These are phyloP conservation scores for Dicranocentrus wangi DNA, from an alignment of 2,888 invertebrate species.

Conservation along the genomic window DNA sequence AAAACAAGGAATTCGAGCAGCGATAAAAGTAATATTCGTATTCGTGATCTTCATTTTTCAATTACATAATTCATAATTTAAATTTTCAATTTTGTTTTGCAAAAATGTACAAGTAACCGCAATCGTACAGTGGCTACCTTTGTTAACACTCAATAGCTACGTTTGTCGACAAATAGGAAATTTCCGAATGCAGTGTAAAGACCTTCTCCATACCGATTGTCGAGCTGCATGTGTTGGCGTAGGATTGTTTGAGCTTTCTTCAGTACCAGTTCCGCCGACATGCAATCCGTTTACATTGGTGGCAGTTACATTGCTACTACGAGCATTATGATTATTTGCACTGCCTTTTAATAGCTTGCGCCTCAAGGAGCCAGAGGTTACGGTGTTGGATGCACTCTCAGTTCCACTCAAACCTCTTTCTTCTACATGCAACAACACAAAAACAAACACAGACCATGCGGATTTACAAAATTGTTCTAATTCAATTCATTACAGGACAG, in stretches of 20 bases:
- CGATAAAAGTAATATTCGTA: neutral
- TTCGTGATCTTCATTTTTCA: too few relatives aligned
- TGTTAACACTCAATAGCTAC: too few relatives aligned
- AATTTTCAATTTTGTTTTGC: too few relatives aligned
- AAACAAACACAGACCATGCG: constrained; percentile 23
- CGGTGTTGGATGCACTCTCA: constrained; percentile 49
- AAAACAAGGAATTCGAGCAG: neutral
- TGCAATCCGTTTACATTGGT: constrained; percentile 42
- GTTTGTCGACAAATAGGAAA: constrained; percentile 71
- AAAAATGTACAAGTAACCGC: too few relatives aligned
- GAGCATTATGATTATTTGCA: constrained; percentile 28
- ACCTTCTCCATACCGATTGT: constrained; percentile 63
- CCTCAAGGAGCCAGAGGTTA: constrained; percentile 42
- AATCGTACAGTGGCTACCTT: too few relatives aligned
- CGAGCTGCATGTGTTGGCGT: constrained; percentile 49
- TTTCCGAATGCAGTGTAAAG: constrained; percentile 68
- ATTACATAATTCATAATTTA: too few relatives aligned
- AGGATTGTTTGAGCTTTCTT: constrained; percentile 57
- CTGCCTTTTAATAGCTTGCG: constrained; percentile 51
- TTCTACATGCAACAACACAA: constrained; percentile 41
- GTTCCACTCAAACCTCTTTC: constrained; percentile 43
- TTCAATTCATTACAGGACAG: constrained; percentile 9
- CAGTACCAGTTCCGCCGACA: constrained; percentile 34
- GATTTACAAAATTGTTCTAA: neutral
- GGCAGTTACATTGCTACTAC: constrained; percentile 23